phyloP scores from a whole-genome alignment of 2,113 vertebrate species.

The Carassius gibelio region DNA sequence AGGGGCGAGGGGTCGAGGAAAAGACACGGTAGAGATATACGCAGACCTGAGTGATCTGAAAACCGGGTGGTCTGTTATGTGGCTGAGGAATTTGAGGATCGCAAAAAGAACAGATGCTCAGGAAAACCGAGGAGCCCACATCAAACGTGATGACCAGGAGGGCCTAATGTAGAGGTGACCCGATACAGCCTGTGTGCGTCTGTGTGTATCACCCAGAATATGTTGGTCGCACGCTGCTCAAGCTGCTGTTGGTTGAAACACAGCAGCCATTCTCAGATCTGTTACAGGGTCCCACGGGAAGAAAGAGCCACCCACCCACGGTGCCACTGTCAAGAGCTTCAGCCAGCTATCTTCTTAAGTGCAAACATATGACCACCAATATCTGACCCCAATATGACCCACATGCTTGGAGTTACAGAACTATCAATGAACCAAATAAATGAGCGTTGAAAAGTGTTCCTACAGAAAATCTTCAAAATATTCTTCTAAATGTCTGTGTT shows the following conservation, averaged over 20 bases:
- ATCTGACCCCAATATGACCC: neutral
- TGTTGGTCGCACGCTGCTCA: conserved; percentile 50
- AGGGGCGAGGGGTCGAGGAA: conserved; percentile 61
- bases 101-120: conserved; percentile 58
- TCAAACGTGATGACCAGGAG: conserved; percentile 66
- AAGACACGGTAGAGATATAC: conserved; percentile 69
- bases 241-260: conserved; percentile 49
- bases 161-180: conserved; percentile 47
- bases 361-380: conserved; percentile 4
- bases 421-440: neutral
- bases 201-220: conserved; percentile 31
- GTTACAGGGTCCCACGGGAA: conserved; percentile 51
- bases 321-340: conserved; percentile 42
- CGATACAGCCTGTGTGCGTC: conserved; percentile 47
- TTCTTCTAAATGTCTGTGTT: neutral
- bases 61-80: conserved; percentile 69
- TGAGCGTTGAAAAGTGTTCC: neutral
- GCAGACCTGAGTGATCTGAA: conserved; percentile 66
- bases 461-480: neutral
- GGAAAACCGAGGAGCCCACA: conserved; percentile 58
- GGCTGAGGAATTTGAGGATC: conserved; percentile 50
- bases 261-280: conserved; percentile 46
- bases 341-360: neutral
- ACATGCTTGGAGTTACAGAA: neutral
- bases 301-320: conserved; percentile 26